Conservation (phyloP, 2,113 vertebrate species). For the Corythornis cristatus region DNA sequence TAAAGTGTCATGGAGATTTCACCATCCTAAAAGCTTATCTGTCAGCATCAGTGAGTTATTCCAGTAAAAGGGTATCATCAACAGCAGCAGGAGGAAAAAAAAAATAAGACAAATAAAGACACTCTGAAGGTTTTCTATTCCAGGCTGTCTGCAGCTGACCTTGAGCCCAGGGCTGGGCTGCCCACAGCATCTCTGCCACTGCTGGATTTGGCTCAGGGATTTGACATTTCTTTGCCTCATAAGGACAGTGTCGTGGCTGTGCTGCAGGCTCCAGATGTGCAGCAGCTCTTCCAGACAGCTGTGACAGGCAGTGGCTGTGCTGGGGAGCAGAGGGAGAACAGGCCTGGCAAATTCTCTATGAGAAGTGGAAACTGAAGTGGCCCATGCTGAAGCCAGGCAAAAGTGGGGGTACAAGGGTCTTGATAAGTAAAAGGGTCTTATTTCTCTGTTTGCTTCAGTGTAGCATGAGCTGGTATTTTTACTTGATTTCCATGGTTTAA, state of each 20-base stretch:
- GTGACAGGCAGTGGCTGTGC: neutral
- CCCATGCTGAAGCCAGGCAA: fast-evolving
- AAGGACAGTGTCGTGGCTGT: fast-evolving
- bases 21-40: constrained; percentile 63
- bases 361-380: neutral
- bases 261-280: neutral
- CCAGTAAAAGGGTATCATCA: constrained; percentile 68
- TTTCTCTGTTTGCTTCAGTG: too few species aligned
- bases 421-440: neutral
- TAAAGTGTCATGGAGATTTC: constrained; percentile 70
- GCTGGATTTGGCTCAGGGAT: neutral
- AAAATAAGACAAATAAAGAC: neutral
- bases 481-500: neutral
- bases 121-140: neutral
- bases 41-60: constrained; percentile 70
- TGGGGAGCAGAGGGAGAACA: neutral
- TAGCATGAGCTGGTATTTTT: neutral
- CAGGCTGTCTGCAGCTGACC: neutral
- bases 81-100: neutral
- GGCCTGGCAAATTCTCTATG: neutral
- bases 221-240: fast-evolving
- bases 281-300: neutral
- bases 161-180: neutral
- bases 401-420: neutral
- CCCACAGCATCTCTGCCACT: neutral